Evolutionary conservation across 1,140 invertebrate genomes (phyloP).

Genomic region (Scaptomyza pallida): DNA sequence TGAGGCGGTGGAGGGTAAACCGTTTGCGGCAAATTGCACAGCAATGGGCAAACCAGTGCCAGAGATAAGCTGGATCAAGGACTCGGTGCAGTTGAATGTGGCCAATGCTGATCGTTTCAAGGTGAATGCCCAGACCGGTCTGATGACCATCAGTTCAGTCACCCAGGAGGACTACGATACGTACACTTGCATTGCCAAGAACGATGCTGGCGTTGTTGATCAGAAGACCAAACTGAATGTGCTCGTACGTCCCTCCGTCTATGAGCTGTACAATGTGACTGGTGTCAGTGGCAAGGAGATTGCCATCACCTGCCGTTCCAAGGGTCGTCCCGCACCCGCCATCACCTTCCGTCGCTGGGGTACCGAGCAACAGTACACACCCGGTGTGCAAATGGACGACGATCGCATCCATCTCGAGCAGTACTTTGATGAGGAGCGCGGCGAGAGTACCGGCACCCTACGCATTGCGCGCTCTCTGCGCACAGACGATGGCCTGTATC

Average conservation of each 20-base stretch:
- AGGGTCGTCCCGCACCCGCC: slow-evolving; percentile 90
- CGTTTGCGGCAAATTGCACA: slow-evolving; percentile 89
- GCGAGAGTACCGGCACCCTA: slow-evolving; percentile 87
- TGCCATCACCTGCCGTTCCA: slow-evolving; percentile 89
- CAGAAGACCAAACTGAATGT: slow-evolving; percentile 86
- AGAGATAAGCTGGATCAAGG: slow-evolving; percentile 91
- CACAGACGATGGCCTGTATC: slow-evolving; percentile 94
- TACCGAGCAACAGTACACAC: slow-evolving; percentile 85
- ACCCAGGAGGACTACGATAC: slow-evolving; percentile 90
- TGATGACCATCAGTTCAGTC: slow-evolving; percentile 90
- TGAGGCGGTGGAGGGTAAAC: slow-evolving; percentile 91
- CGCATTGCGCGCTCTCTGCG: slow-evolving; percentile 87
- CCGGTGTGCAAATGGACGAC: slow-evolving; percentile 87
- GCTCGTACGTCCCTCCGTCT: slow-evolving; percentile 91
- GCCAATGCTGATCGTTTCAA: slow-evolving; percentile 89
- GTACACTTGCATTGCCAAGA: slow-evolving; percentile 93
- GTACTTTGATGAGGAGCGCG: slow-evolving; percentile 85
- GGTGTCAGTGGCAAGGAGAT: slow-evolving; percentile 87
- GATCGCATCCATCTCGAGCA: slow-evolving; percentile 87
- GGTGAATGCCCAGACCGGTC: slow-evolving; percentile 88
- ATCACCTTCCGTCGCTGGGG: slow-evolving; percentile 88
- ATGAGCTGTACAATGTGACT: slow-evolving; percentile 90
- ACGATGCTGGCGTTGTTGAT: slow-evolving; percentile 90
- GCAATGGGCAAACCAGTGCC: slow-evolving; percentile 93
- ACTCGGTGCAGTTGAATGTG: slow-evolving; percentile 88